Evolutionary conservation across 2,888 invertebrate species (phyloP), one percentile per base, ranked within the genome.

Genomic region (Pseudococcus jackbeardsleyi): DNA sequence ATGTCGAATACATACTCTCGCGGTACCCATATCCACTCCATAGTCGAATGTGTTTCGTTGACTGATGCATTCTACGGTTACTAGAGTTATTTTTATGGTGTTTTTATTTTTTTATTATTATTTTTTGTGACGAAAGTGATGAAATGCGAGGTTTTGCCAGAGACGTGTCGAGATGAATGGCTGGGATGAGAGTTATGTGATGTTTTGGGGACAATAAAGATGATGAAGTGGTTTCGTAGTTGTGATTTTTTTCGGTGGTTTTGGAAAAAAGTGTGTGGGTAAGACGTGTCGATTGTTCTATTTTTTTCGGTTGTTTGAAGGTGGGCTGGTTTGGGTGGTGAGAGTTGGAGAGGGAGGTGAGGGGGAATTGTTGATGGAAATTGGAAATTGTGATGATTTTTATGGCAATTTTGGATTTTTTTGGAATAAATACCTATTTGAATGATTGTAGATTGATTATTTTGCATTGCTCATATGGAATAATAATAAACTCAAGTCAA

Each of bases 131-230:
- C 64, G 1, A 64, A 64, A 64, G 64, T 11, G 64, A 64, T 64
- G 64, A 64, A 64, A 64, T 9, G 22, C 64, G 7, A 64, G 9
- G 22, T 64, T 64, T 64, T 64, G 64, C 22, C 64, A 64, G 22
- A 22, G 64, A 64, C 64, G 64, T 64, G 64, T 64, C 64, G 22
- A 64, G 64, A 64, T 64, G 64, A 64, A 64, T 64, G 64, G 12
- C 22, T 11, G 4, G 9, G 64, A 64, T 64, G 64, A 64, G 22
- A 64, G 59, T 59, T 64, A 11, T 64, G 19, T 64, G 64, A 64
- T 64, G 64, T 64, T 64, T 64, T 22, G 64, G 64, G 64, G 22
- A 64, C 64, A 64, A 64, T 19, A 64, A 64, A 64, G 9, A 64
- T 22, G 64, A 64, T 64, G 22, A 64, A 64, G 64, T 19, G 64